Base-by-base conservation (phyloP, 2,888 invertebrate species). In the Metallyticus violacea region DNA sequence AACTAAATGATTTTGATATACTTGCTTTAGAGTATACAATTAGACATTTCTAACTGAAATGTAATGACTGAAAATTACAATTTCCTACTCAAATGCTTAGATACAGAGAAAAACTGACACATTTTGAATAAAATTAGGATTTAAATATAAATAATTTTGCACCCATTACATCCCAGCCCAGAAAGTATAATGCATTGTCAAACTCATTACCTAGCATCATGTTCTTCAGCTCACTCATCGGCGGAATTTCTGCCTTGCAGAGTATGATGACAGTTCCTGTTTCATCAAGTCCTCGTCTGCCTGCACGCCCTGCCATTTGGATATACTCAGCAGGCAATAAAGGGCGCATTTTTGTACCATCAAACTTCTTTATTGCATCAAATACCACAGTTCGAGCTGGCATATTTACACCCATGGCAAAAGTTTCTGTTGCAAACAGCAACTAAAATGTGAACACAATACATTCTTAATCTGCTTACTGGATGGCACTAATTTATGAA, bases 341-440 rank as follows among this genome's bases (percentile, higher is more conserved):
- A 79, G 94, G 94, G 9, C 99, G 94, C 86, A 94, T 93, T 89
- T 95, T 94, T 5, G 93, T 92, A 0, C 99, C 99, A 91, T 99
- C 99, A 91, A 95, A 98, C 92, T 99, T 99, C 27, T 93, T 93
- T 77, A 96, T 95, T 6, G 97, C 96, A 92, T 99, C 99, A 91
- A 99, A 99, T 22, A 99, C 96, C 0, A 99, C 99, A 0, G 99
- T 99, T 25, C 98, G 94, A 0, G 99, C 98, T 0, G 99, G 99
- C 99, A 99, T 99, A 92, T 99, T 99, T 2, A 99, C 98, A 0
- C 99, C 99, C 99, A 99, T 99, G 0, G 99, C 99, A 92, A 99
- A 99, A 0, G 99, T 99, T 93, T 99, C 99, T 0, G 99, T 99
- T 0, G 99, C 99, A 92, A 99, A 99, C 6, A 99, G 92, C 82